These are phyloP conservation scores for Stenodera caucasica DNA, from an alignment of 2,888 invertebrate species.

Conservation along the genomic window DNA sequence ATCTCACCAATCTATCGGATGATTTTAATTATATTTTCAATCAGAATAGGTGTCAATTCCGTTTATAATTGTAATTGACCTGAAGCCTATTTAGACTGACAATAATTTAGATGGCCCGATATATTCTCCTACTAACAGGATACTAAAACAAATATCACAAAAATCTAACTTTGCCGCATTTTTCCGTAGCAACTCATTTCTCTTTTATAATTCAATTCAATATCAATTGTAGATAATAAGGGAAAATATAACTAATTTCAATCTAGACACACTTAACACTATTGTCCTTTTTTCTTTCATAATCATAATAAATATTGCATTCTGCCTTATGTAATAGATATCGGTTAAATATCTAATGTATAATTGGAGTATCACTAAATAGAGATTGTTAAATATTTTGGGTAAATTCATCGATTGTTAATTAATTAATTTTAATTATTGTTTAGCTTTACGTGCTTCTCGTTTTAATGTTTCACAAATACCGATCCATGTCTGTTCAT, in stretches of 20 bases:
- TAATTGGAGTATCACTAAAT: not conserved
- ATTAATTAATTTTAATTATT: no score
- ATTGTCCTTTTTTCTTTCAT: not conserved
- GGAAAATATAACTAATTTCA: not conserved
- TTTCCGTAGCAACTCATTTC: not conserved
- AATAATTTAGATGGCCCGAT: not conserved
- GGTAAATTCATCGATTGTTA: no score
- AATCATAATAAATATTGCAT: not conserved
- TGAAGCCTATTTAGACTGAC: not conserved
- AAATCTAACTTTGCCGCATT: slow-evolving; percentile 23
- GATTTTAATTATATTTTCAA: not conserved
- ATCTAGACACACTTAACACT: not conserved
- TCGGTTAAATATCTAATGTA: not conserved
- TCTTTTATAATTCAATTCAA: not conserved
- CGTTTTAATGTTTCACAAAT: slow-evolving; percentile 60
- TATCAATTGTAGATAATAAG: not conserved
- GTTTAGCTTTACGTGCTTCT: slow-evolving; percentile 50
- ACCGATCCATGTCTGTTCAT: slow-evolving; percentile 60
- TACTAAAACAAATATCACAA: slow-evolving; percentile 35
- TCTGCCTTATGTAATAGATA: not conserved
- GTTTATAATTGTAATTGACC: no score
- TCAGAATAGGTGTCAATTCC: not conserved
- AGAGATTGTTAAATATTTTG: not conserved
- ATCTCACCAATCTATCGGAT: not conserved
- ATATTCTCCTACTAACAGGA: slow-evolving; percentile 17